Base-by-base conservation (phyloP, 2,113 vertebrate species). In the Ochotona curzoniae region DNA sequence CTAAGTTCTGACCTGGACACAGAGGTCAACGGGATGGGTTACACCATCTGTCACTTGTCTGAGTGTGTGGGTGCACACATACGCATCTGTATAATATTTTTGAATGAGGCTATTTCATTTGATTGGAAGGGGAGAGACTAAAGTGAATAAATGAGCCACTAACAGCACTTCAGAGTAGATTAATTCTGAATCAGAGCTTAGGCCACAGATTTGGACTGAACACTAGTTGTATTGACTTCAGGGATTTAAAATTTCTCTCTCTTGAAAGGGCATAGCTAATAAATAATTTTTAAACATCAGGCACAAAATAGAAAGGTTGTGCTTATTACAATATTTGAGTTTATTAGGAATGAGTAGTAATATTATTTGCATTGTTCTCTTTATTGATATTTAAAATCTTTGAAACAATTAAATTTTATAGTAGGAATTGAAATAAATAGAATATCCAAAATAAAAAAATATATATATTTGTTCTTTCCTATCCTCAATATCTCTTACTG, bases 301-400 rank as follows among this genome's bases (percentile, higher is more conserved):
- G 23, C 47, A 86, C 80, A 15, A 66, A 54, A 60, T 74, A 61
- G 15, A 84, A 83, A 73, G 3, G 3, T 47, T 73, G 57, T 25
- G 32, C 32, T 49, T 83, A 94, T 71, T 89, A 73, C 38, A 69
- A 87, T 78, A 87, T 2, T 66, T 21, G 18, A 87, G 17, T 47
- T 94, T 17, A 86, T 51, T 92, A 30, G 63, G 20, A n/a, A 47
- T 85, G 20, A 90, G 25, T 7, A 91, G 21, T 66, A 81, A 90
- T 18, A 63, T 90, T 74, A 90, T 74, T 61, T 92, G 61, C 74
- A 83, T 74, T 90, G 5, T 51, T 93, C 88, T 69, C 47, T 90
- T 61, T 83, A 83, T 11, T 86, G 54, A 69, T 83, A 89, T 83
- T 73, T 83, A 54, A 91, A 87, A 90, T 89, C 26, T 47, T 90